Base-by-base conservation (phyloP, 2,888 invertebrate genomes). In the Tortricodes alternella region DNA sequence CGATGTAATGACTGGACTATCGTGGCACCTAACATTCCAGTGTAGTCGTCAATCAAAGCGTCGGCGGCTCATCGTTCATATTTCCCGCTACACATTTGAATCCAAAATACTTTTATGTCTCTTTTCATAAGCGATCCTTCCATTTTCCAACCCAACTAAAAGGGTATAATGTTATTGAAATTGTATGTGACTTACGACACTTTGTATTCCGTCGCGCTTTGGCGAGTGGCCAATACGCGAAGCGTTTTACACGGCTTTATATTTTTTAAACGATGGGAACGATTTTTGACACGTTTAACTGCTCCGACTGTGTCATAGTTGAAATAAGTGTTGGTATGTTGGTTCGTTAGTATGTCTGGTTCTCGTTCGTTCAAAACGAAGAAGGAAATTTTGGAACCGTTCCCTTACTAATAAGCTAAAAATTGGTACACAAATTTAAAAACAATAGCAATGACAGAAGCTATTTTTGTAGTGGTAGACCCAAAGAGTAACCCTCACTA, bases 161-260 rank as follows among this genome's bases (percentile, higher is more conserved):
- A 23, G 43, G 24, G 11, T 34, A 9, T 1, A 32, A n/a, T 43
- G 34, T 35, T 13, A 9, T 0, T 13, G 7, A n/a, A 11, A 34
- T 18, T 35, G 1, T 1, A 2, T 0, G 13, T 1, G 18, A 49
- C 38, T 19, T 49, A 19, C 27, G 13, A 3, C 35, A 2, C 24
- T 51, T 51, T 6, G 9, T 3, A 1, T n/a, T 9, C 9, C 9
- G n/a, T 38, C n/a, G 19, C 8, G 29, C 15, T 46, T 43, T 56
- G 56, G 56, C 37, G 21, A 5, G 16, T 29, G 13, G 35, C 49
- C 49, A 56, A 29, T 38, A 29, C 29, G 9, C 19, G 11, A 35
- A 24, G 37, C 52, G 41, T 55, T 49, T 55, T 55, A 35, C 55
- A 48, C 29, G 27, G 11, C 53, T 19, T 39, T 53, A 41, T 29